Evolutionary conservation across 2,113 vertebrate species (phyloP).

Genomic region (Cacatua alba): DNA sequence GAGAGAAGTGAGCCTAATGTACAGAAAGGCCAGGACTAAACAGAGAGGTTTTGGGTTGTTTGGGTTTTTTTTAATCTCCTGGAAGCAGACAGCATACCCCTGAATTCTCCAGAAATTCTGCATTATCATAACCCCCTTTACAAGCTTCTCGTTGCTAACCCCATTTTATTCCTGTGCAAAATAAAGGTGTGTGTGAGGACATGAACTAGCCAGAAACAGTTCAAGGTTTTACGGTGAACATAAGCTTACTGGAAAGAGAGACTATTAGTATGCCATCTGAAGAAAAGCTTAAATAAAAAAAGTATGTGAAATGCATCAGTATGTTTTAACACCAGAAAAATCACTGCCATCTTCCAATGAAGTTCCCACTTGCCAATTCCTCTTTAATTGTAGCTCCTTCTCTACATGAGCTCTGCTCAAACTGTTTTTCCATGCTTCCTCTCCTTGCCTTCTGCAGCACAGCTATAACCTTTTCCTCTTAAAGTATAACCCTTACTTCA

Average conservation of each 20-base stretch:
- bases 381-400: neutral
- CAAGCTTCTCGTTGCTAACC: neutral
- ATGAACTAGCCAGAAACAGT: neutral
- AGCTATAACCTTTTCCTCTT: neutral
- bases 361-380: neutral
- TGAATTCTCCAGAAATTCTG: slow-evolving; percentile 15
- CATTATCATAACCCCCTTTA: neutral
- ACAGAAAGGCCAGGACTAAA: neutral
- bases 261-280: neutral
- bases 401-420: neutral
- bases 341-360: neutral
- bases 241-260: neutral
- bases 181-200: neutral
- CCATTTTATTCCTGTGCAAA: neutral
- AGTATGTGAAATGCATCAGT: neutral
- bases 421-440: neutral
- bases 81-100: neutral
- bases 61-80: neutral
- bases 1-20: neutral
- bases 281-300: slow-evolving; percentile 3
- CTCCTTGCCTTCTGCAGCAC: neutral
- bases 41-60: neutral
- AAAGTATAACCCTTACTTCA: neutral
- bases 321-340: slow-evolving; percentile 10
- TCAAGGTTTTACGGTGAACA: neutral